Evolutionary conservation across 2,888 invertebrate genomes (phyloP).

Genomic region (Napeogenes sylphis): DNA sequence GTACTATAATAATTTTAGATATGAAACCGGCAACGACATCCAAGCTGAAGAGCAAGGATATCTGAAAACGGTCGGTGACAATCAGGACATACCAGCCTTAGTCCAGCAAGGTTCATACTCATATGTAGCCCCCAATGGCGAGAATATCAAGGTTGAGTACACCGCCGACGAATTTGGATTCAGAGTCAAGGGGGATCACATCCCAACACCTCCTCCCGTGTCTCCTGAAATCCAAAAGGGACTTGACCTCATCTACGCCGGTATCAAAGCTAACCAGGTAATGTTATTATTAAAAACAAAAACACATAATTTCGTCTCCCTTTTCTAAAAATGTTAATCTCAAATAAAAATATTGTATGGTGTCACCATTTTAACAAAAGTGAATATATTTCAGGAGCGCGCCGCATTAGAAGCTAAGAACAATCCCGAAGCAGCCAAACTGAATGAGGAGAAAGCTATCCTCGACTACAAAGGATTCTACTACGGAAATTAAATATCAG

Average conservation of each 20-base stretch:
- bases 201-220: conserved; percentile 90
- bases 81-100: conserved; percentile 77
- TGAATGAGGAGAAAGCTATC: conserved; percentile 62
- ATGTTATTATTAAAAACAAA: not conserved
- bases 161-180: conserved; percentile 90
- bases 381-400: conserved; percentile 72
- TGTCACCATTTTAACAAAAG: not conserved
- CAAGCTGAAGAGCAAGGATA: conserved; percentile 87
- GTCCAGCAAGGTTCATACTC: conserved; percentile 88
- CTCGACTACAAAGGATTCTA: conserved; percentile 82
- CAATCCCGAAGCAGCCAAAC: conserved; percentile 70
- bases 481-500: conserved; percentile 61
- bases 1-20: conserved; percentile 66
- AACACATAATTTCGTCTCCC: not conserved
- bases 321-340: too few relatives aligned
- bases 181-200: conserved; percentile 87
- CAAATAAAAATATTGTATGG: not conserved
- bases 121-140: conserved; percentile 88
- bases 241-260: conserved; percentile 90
- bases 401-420: conserved; percentile 75
- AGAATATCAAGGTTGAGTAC: conserved; percentile 85
- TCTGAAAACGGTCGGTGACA: conserved; percentile 82
- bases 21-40: conserved; percentile 91
- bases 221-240: conserved; percentile 92
- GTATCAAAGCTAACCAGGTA: conserved; percentile 80